Base-by-base conservation (phyloP, 2,797 vertebrate genomes). In the Anolis apletophallus region DNA sequence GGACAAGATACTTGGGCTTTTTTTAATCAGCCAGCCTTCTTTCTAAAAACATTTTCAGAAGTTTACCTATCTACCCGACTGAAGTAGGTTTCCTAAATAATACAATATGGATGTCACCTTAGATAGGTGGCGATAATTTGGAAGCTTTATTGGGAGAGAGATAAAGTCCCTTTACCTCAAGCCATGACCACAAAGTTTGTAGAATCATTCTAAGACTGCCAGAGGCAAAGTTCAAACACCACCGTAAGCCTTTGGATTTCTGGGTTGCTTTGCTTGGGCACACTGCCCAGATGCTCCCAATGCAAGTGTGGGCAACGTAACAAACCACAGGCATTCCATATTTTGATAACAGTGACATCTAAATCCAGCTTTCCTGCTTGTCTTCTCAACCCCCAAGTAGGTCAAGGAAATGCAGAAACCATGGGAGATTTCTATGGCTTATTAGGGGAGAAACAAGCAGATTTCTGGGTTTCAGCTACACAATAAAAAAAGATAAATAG, bases 1-100 rank as follows among this genome's bases (percentile, higher is more conserved):
- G 93, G 90, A 91, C 88, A 91, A 88, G 94, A 93, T 88, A 81
- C 79, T 34, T 87, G 92, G 91, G 92, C 93, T 93, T 89, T 95
- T 93, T 92, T 59, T 29, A 26, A 64, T 88, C 80, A 89, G 21
- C 40, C 21, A 46, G 61, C 84, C 86, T 91, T 76, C 73, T 26
- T 23, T 40, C 85, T 89, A 0, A 84, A 0, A 8, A 88, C 77
- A 68, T 79, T 89, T 90, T 83, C 87, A 52, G 74, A 84, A 55
- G 71, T 68, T 88, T 75, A n/a, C 40, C 90, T 90, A 79, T 14
- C 34, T 83, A 64, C 69, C 46, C 73, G 21, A 71, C 34, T 71
- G 21, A 77, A 69, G 1, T 1, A 50, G 29, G 55, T 85, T 90
- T 87, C 81, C 84, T 85, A 86, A 91, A 89, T 79, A 81, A 57